phyloP scores from a whole-genome alignment of 37 sponge, comb jelly and placozoan species.

The Halisarca cf. caerulea region DNA sequence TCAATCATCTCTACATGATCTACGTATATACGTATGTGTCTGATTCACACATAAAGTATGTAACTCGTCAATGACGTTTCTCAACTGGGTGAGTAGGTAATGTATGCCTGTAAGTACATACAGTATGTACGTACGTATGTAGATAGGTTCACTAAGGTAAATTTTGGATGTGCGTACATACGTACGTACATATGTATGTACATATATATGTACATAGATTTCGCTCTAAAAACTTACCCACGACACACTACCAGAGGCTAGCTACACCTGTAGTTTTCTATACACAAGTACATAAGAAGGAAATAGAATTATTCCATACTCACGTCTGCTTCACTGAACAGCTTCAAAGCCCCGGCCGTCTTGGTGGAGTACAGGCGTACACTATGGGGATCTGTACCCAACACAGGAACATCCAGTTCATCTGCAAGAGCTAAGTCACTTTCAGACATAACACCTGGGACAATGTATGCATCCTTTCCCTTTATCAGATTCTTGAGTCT shows the following conservation, averaged over 20 bases:
- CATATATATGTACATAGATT: too few relatives aligned
- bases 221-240: too few relatives aligned
- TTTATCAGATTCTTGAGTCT: conserved; percentile 70
- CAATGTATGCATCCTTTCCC: conserved; percentile 79
- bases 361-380: conserved; percentile 69
- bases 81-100: too few relatives aligned
- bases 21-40: too few relatives aligned
- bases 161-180: not conserved
- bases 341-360: conserved; percentile 66
- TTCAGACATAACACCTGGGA: conserved; percentile 64
- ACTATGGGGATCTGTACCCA: conserved; percentile 69
- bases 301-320: not conserved
- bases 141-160: too few relatives aligned
- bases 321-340: conserved; percentile 52
- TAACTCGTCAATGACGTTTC: too few relatives aligned
- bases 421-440: conserved; percentile 90
- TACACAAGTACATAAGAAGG: not conserved
- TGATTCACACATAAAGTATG: too few relatives aligned
- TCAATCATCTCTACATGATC: too few relatives aligned
- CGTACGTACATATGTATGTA: conserved; percentile 4
- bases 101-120: too few relatives aligned
- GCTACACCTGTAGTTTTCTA: not conserved
- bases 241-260: too few relatives aligned
- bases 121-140: too few relatives aligned
- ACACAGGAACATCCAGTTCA: conserved; percentile 68